A percentile compares a stretch with the other conserved stretches of the same genome.
phyloP scores from a whole-genome alignment of 2,113 vertebrate species.

The Callopanchax toddi region DNA sequence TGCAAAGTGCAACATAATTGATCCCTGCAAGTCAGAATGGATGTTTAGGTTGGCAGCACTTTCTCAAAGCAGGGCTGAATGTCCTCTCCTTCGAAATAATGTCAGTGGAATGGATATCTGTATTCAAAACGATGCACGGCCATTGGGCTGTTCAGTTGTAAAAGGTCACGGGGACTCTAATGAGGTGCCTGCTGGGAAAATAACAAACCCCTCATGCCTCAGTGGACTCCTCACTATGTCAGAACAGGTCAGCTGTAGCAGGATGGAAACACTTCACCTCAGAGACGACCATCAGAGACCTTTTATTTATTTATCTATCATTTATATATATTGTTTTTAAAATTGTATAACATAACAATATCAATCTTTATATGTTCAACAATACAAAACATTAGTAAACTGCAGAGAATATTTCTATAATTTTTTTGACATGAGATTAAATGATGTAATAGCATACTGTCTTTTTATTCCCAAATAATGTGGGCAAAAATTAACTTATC shows the following conservation, averaged over 20 bases:
- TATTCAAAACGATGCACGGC: slow-evolving; percentile 54
- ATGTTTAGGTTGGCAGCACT: slow-evolving; percentile 26
- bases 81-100: slow-evolving; percentile 34
- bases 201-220: slow-evolving; percentile 64
- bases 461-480: no score
- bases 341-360: no score
- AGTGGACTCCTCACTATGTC: slow-evolving; percentile 52
- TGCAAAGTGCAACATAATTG: slow-evolving; percentile 11
- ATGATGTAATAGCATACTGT: no score
- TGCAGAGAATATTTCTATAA: no score
- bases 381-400: no score
- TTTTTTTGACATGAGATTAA: no score
- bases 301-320: slow-evolving; percentile 11
- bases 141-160: slow-evolving; percentile 63
- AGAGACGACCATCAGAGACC: slow-evolving; percentile 8
- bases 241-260: slow-evolving; percentile 53
- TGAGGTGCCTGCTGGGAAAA: slow-evolving; percentile 72
- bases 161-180: slow-evolving; percentile 74
- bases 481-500: no score
- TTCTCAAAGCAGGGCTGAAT: slow-evolving; percentile 32
- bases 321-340: no score
- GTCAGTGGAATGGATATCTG: slow-evolving; percentile 60
- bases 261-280: slow-evolving; percentile 43
- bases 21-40: slow-evolving; percentile 9
- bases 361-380: no score